A percentile compares a stretch with the other conserved stretches of the same genome.
phyloP scores from a whole-genome alignment of 2,888 invertebrate genomes.

The Sinelater perroti region DNA sequence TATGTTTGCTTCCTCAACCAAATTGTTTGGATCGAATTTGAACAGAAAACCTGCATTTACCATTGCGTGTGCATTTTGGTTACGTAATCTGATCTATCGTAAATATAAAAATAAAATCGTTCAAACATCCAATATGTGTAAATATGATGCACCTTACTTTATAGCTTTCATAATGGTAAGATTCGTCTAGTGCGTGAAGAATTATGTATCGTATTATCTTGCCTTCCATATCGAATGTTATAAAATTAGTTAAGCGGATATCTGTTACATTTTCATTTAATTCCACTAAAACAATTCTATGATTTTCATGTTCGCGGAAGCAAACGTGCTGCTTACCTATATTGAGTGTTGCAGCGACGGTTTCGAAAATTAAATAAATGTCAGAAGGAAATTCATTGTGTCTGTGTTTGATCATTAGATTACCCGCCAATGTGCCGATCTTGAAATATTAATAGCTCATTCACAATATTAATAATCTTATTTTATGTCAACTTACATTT shows the following conservation, averaged over 20 bases:
- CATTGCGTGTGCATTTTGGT: constrained; percentile 77
- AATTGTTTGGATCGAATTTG: constrained; percentile 62
- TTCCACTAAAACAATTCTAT: background rate
- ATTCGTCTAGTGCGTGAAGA: constrained; percentile 60
- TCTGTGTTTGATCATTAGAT: constrained; percentile 72
- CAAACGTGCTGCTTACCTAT: constrained; percentile 46
- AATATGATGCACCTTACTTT: no score
- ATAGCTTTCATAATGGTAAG: constrained; percentile 47
- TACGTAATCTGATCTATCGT: no score
- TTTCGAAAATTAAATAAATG: constrained; percentile 71
- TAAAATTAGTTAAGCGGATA: constrained; percentile 39
- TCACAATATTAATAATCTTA: no score
- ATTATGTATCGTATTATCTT: constrained; percentile 61
- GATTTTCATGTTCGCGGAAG: no score
- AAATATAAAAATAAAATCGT: no score
- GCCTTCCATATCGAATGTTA: constrained; percentile 37
- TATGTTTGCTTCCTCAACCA: constrained; percentile 63
- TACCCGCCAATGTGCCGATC: constrained; percentile 79
- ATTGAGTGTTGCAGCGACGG: constrained; percentile 65
- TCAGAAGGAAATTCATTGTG: constrained; percentile 79
- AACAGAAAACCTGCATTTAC: constrained; percentile 78
- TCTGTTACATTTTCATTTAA: no score
- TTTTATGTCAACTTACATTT: constrained; percentile 77
- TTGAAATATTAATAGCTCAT: no score
- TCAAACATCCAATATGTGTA: no score